Evolutionary conservation across 2,113 vertebrate genomes (phyloP), one percentile per base, ranked within the genome.

Genomic region (Phodopus roborovskii): DNA sequence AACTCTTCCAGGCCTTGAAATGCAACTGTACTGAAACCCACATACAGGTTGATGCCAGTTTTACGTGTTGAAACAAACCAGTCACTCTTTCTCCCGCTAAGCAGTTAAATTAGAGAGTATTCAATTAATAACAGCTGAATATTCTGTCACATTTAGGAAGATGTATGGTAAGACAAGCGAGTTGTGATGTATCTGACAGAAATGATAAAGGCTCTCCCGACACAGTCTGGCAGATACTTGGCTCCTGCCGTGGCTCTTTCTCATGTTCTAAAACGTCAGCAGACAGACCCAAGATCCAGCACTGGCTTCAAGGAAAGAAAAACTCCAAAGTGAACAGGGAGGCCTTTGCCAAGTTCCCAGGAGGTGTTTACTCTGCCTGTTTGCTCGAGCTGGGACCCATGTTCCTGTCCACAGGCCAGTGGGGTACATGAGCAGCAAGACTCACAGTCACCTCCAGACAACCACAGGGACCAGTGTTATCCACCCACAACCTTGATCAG

Each of bases 131-230:
- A 99, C 98, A 99, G 99, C 99, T 99, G 99, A 98, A 97, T 95
- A 97, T 98, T 99, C 99, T 99, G 99, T 99, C 99, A 99, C 99
- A 98, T 98, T 99, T 98, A 98, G 99, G 99, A 99, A 99, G 99
- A 99, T 98, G 99, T 99, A 99, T 99, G 99, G 99, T 99, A 99
- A 99, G 99, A 99, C 99, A 99, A 99, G 99, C 98, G 98, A 98
- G 98, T 98, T 98, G 99, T 99, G 99, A 99, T 99, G 99, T 99
- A 98, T 99, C 99, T 99, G 99, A 99, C 99, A 99, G 99, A 98
- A 98, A 98, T 99, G 99, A 99, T 99, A 99, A 99, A 99, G 99
- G 99, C 99, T 99, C 99, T 98, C 99, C 98, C 98, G 98, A 98
- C 98, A 98, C 98, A 98, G 99, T 98, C 99, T 99, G 99, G 99